Conservation (phyloP, 92 coral and sea anemone genomes). For the Zoanthus sansibaricus region DNA sequence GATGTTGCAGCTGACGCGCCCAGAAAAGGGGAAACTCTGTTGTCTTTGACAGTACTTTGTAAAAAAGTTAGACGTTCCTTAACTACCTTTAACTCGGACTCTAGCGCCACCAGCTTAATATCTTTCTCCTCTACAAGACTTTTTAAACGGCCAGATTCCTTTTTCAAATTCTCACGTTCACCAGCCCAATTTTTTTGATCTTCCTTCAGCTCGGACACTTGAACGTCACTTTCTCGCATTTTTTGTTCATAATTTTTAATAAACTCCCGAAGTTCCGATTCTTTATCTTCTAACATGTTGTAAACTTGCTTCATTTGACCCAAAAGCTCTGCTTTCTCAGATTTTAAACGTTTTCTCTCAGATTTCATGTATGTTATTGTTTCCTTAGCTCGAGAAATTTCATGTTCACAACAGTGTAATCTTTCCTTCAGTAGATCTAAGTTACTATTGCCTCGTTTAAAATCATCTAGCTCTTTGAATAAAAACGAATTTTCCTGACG, state of each 20-base stretch:
- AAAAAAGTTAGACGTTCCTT: conserved; percentile 73
- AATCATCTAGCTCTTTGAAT: conserved; percentile 75
- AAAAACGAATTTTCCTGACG: conserved; percentile 87
- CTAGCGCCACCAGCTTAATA: conserved; percentile 73
- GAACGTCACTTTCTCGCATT: conserved; percentile 84
- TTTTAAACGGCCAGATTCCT: conserved; percentile 57
- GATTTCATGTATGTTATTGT: conserved; percentile 92
- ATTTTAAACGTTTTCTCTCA: conserved; percentile 90
- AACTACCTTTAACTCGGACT: conserved; percentile 75
- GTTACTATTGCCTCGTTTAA: conserved; percentile 82
- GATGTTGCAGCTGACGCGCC: conserved; percentile 3
- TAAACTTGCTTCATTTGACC: conserved; percentile 94
- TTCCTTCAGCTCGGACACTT: conserved; percentile 62
- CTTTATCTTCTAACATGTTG: conserved; percentile 91
- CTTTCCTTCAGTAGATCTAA: conserved; percentile 87
- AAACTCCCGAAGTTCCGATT: conserved; percentile 91
- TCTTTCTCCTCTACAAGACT: conserved; percentile 82
- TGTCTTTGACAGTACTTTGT: conserved; percentile 64
- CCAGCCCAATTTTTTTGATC: conserved; percentile 69
- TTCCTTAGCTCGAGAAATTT: conserved; percentile 93
- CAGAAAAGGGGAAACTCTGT: conserved; percentile 10
- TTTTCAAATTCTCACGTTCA: conserved; percentile 16
- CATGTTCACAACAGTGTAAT: conserved; percentile 91
- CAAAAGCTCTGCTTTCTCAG: conserved; percentile 86
- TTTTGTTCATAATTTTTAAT: conserved; percentile 91